A percentile compares a stretch with the other conserved stretches of the same genome.
These are phyloP conservation scores for Rafetus swinhoei DNA, from an alignment of 2,113 vertebrate genomes.

Conservation along the genomic window DNA sequence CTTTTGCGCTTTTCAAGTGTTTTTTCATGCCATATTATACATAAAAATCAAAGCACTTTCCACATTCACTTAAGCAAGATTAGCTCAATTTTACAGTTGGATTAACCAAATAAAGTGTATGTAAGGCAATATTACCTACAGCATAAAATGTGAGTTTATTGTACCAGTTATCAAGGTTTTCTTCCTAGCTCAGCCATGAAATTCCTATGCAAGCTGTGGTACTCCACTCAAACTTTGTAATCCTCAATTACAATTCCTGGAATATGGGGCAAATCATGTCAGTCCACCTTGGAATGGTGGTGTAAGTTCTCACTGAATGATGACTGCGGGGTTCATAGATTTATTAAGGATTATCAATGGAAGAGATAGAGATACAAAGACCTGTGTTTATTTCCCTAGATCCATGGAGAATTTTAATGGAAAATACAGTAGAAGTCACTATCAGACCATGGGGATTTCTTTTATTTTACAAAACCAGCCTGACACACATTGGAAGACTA, in stretches of 20 bases:
- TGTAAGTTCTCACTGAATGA: not conserved
- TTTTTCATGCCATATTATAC: not conserved
- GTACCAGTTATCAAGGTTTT: not conserved
- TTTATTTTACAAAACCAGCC: too few relatives aligned
- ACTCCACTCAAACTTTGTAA: not conserved
- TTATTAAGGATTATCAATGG: not conserved
- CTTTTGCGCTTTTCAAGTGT: not conserved
- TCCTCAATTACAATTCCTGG: not conserved
- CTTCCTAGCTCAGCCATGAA: not conserved
- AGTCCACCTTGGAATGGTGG: not conserved
- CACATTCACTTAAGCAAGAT: not conserved
- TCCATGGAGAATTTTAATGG: not conserved
- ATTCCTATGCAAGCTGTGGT: not conserved
- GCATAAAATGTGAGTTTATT: not conserved
- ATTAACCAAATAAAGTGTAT: not conserved
- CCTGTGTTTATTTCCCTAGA: not conserved
- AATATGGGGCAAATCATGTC: not conserved
- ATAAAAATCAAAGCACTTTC: not conserved
- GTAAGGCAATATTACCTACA: not conserved
- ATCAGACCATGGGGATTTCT: too few relatives aligned
- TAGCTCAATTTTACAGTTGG: not conserved
- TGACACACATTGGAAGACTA: too few relatives aligned
- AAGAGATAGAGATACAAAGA: not conserved
- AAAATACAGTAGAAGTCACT: not conserved
- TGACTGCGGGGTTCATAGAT: not conserved